A percentile compares a stretch with the other conserved stretches of the same genome.
These are phyloP conservation scores for Aphidius ervi DNA, from an alignment of 1,140 invertebrate genomes.

Conservation along the genomic window DNA sequence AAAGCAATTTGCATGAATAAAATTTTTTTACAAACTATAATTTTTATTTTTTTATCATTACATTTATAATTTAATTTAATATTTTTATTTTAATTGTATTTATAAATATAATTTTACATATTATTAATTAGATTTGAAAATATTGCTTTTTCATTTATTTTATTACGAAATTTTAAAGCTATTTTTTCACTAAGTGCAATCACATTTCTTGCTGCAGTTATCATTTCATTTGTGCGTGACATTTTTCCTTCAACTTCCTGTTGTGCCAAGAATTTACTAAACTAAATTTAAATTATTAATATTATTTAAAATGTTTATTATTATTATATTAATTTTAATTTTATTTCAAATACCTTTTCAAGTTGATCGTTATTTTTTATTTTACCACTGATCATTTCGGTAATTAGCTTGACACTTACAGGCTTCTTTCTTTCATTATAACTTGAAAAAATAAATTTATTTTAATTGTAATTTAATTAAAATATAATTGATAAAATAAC, in stretches of 20 bases:
- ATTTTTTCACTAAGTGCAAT: conserved; percentile 8
- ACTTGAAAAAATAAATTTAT: conserved; percentile 4
- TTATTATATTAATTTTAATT: background rate
- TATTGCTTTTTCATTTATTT: too few species aligned
- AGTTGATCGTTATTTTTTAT: conserved; percentile 15
- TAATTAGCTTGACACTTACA: background rate
- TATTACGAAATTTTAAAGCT: too few species aligned
- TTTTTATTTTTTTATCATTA: too few species aligned
- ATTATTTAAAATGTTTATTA: background rate
- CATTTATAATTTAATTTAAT: too few species aligned
- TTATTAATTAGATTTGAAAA: too few species aligned
- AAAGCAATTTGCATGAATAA: too few species aligned
- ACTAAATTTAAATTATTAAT: conserved; percentile 3
- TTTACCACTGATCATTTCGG: background rate
- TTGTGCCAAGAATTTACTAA: background rate
- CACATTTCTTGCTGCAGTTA: background rate
- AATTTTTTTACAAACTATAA: too few species aligned
- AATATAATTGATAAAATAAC: background rate
- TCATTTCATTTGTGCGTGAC: background rate
- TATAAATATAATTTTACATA: too few species aligned
- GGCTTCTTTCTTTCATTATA: background rate
- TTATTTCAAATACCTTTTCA: conserved; percentile 4
- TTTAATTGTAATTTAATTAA: background rate
- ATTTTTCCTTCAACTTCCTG: background rate
- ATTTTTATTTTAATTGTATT: too few species aligned